Percentiles rank a stretch among this genome's conserved stretches.
These are phyloP conservation scores for Notamacropus eugenii DNA, from an alignment of 2,797 vertebrate species.

Conservation along the genomic window DNA sequence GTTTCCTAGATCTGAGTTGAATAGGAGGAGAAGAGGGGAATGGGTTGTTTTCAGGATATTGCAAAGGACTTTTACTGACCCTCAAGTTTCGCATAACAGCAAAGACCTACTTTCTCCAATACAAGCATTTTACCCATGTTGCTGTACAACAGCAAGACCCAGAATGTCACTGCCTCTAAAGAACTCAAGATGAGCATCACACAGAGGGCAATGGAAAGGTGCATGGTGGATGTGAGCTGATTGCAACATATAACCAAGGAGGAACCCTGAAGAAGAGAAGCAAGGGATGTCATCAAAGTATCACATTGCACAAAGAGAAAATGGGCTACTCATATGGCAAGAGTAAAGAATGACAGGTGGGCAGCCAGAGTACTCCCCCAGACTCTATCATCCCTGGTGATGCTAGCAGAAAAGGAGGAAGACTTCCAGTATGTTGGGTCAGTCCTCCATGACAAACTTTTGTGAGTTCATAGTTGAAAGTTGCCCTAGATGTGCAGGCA, in stretches of 20 bases:
- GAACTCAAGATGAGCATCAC: neutral
- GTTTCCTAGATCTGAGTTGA: neutral
- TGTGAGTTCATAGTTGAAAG: neutral
- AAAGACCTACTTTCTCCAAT: neutral
- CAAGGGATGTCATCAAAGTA: neutral
- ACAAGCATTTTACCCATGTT: neutral
- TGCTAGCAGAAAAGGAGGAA: neutral
- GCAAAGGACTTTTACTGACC: neutral
- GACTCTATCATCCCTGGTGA: neutral
- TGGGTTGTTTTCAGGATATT: neutral
- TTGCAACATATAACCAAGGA: neutral
- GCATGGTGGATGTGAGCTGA: neutral
- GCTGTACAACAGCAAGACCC: neutral
- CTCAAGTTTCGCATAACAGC: neutral
- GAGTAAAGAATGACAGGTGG: neutral
- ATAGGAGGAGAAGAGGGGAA: neutral
- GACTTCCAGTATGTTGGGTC: neutral
- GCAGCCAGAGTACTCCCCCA: neutral
- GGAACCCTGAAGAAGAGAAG: neutral
- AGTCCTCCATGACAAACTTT: neutral
- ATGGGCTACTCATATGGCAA: neutral
- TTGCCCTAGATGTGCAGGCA: neutral
- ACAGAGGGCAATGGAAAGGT: neutral
- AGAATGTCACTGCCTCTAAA: neutral
- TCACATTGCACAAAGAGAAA: neutral